Percentiles rank a stretch among this genome's conserved stretches.
Evolutionary conservation across 1,140 invertebrate genomes (phyloP).

Genomic region (Dicyema japonicum): DNA sequence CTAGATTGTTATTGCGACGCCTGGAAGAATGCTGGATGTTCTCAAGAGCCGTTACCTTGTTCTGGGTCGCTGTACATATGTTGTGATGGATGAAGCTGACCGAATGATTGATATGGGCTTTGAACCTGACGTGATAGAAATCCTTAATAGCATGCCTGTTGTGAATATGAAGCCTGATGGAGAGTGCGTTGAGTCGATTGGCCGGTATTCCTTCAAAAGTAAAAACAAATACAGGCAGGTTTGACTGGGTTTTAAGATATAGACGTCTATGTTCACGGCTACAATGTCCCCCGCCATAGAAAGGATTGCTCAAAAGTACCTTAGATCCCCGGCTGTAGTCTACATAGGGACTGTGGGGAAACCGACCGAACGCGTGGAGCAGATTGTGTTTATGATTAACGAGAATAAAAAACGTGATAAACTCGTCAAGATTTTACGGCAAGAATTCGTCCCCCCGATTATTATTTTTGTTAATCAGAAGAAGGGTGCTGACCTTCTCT

Average conservation of each 20-base stretch:
- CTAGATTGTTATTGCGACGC: slow-evolving; percentile 91
- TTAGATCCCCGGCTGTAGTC: slow-evolving; percentile 70
- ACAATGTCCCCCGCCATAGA: slow-evolving; percentile 96
- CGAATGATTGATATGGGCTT: slow-evolving; percentile 99
- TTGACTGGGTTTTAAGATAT: slow-evolving; percentile 13
- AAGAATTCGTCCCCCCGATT: slow-evolving; percentile 63
- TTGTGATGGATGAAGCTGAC: slow-evolving; percentile 40
- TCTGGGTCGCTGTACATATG: slow-evolving; percentile 49
- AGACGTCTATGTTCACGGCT: slow-evolving; percentile 99
- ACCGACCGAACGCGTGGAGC: slow-evolving; percentile 81
- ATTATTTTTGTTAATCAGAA: slow-evolving; percentile 99
- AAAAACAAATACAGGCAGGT: slow-evolving; percentile 83
- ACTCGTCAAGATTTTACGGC: slow-evolving; percentile 23
- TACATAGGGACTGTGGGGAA: slow-evolving; percentile 93
- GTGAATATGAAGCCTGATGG: slow-evolving; percentile 89
- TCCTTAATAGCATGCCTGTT: slow-evolving; percentile 87
- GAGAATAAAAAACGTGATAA: slow-evolving; percentile 55
- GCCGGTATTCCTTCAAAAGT: slow-evolving; percentile 48
- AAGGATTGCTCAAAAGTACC: slow-evolving; percentile 59
- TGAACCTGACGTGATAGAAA: slow-evolving; percentile 82
- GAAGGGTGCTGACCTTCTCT: slow-evolving; percentile 86
- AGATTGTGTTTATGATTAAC: slow-evolving; percentile 69
- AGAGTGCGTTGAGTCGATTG: slow-evolving; percentile 84
- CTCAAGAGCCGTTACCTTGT: slow-evolving; percentile 88
- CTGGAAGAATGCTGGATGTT: slow-evolving; percentile 90